A percentile compares a stretch with the other conserved stretches of the same genome.
phyloP scores from a whole-genome alignment of 1,140 invertebrate species.

The Drosophila miranda region DNA sequence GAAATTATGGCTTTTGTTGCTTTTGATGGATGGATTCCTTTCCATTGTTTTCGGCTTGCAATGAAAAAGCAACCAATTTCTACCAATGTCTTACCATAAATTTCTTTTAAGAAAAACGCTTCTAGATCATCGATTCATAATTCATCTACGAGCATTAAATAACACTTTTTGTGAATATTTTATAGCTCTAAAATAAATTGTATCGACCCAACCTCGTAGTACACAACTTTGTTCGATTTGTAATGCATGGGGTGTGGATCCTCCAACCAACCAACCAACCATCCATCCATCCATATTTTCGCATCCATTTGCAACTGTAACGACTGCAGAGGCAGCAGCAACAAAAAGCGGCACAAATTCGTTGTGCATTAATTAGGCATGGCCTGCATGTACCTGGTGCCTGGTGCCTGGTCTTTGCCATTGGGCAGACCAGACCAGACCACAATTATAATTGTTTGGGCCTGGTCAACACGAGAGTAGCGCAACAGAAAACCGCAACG shows the following conservation, averaged over 20 bases:
- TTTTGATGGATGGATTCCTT: constrained; percentile 40
- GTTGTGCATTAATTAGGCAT: constrained; percentile 77
- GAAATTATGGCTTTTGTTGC: constrained; percentile 20
- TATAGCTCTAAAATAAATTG: not conserved
- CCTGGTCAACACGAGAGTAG: constrained; percentile 56
- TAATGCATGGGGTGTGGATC: constrained; percentile 9
- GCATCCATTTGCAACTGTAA: constrained; percentile 23
- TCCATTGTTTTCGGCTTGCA: not conserved
- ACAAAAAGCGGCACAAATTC: constrained; percentile 73
- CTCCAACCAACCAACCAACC: too few relatives aligned
- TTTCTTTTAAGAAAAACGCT: not conserved
- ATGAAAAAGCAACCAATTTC: not conserved
- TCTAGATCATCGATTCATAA: not conserved
- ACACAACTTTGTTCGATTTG: constrained; percentile 15
- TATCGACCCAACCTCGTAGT: not conserved
- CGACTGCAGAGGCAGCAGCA: constrained; percentile 19
- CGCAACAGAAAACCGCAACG: constrained; percentile 54
- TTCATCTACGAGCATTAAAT: too few relatives aligned
- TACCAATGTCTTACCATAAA: not conserved
- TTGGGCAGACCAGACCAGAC: constrained; percentile 30
- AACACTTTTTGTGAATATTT: too few relatives aligned
- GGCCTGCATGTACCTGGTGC: constrained; percentile 41
- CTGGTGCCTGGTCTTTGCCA: constrained; percentile 1
- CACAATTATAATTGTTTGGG: constrained; percentile 72
- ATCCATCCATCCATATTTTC: not conserved